Conservation (phyloP, 2,797 vertebrate species). For the Antennarius maculatus region DNA sequence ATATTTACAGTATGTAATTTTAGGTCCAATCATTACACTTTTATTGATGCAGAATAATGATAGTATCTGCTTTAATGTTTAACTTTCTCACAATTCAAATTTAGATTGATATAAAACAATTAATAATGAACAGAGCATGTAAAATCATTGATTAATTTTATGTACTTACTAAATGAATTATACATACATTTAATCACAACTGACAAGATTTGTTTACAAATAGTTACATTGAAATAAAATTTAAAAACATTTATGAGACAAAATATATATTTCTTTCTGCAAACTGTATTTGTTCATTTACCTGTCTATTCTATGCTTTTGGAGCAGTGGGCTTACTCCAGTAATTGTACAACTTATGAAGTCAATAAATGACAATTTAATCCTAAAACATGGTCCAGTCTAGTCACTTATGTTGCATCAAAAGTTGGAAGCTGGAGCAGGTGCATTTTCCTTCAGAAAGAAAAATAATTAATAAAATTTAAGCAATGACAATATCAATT, state of each 20-base stretch:
- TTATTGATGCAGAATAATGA: constrained; percentile 12
- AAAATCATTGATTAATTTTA: constrained; percentile 2
- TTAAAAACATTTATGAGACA: constrained; percentile 2
- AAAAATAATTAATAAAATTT: constrained; percentile 10
- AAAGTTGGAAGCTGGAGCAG: constrained; percentile 40
- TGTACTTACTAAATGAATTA: constrained; percentile 2
- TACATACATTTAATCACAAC: constrained; percentile 22
- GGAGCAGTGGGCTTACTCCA: neutral
- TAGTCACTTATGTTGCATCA: constrained; percentile 33
- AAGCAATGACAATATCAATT: neutral
- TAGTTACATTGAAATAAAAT: constrained; percentile 19
- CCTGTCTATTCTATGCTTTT: no score
- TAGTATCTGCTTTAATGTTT: constrained; percentile 37
- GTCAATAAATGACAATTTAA: constrained; percentile 4
- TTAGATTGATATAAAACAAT: constrained; percentile 22
- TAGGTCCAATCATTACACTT: constrained; percentile 6
- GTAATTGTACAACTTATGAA: neutral
- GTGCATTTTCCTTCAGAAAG: constrained; percentile 35
- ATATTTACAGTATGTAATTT: neutral
- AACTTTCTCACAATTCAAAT: constrained; percentile 23
- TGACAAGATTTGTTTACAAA: constrained; percentile 20
- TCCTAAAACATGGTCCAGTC: constrained; percentile 10
- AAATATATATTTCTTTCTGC: constrained; percentile 23
- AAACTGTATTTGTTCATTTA: neutral
- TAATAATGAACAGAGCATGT: constrained; percentile 21